Base-by-base conservation (phyloP, 2,113 vertebrate species). In the Epinephelus moara region DNA sequence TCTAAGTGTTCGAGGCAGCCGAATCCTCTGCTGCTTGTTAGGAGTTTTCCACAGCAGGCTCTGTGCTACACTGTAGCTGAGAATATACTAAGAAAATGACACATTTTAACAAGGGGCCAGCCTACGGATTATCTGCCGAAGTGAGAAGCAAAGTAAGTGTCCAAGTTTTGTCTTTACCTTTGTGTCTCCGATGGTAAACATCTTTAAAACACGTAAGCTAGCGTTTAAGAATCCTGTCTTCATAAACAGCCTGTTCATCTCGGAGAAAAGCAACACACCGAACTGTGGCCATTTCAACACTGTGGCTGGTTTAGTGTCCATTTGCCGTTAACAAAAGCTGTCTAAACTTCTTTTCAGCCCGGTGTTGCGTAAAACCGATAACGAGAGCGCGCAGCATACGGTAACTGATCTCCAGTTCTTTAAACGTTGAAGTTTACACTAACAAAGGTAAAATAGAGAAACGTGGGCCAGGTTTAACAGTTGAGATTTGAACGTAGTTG, bases 71-170 rank as follows among this genome's bases (percentile, higher is more conserved):
- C 33, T 57, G 81, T 55, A 77, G 63, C 75, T 2, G 49, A 75
- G n/a, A 56, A 76, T n/a, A 57, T 12, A 71, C 17, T 68, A 81
- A 68, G 50, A 93, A 69, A 87, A 98, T 99, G 98, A 96, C 96
- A 72, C 96, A 97, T 88, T 99, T 99, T 88, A 99, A 99, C 90
- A 98, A 97, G 92, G 97, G 97, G 66, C 97, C 97, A 47, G 95
- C 97, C 52, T 99, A 99, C 82, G 97, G 97, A 72, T 93, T 98
- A 71, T 98, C 97, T 56, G 97, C 97, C 27, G 97, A 99, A 87
- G 97, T 99, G 70, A 96, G 96, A 82, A 98, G 96, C 94, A 98
- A 98, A 96, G 97, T 98, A 93, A 84, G 93, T 86, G 47, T 6
- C 19, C 0, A 30, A 27, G 7, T 56, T 6, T 0, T 37, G 52